Evolutionary conservation across 2,797 vertebrate species (phyloP).

Genomic region (Sebastes glaucus): DNA sequence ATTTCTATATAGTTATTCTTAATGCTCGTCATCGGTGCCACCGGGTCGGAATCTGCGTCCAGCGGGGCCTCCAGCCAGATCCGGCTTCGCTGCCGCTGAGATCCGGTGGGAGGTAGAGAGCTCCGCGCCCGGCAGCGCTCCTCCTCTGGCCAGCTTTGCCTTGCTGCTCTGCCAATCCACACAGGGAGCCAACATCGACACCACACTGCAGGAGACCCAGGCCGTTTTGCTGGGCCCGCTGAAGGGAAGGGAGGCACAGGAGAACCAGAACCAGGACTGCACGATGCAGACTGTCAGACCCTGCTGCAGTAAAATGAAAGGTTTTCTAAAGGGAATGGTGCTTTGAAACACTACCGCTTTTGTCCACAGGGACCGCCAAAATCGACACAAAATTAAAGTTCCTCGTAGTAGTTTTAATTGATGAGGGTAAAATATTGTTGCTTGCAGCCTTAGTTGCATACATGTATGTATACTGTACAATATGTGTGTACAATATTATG

Average conservation of each 20-base stretch:
- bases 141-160: too few species aligned
- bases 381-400: neutral
- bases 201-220: neutral
- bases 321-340: neutral
- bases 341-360: neutral
- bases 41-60: neutral
- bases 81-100: neutral
- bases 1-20: neutral
- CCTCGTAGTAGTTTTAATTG: neutral
- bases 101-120: neutral
- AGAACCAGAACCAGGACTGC: neutral
- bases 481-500: neutral
- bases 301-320: neutral
- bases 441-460: neutral
- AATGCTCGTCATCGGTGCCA: neutral
- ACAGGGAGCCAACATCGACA: neutral
- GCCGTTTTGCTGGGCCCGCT: neutral
- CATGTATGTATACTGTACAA: neutral
- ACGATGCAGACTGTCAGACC: neutral
- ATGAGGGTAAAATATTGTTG: neutral
- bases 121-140: too few species aligned
- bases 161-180: too few species aligned
- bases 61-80: neutral
- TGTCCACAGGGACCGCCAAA: neutral
- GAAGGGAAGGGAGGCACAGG: neutral